Evolutionary conservation across 35 echinoderm and acorn worm genomes (phyloP), one percentile per base, ranked within the genome.

Genomic region (Amphiura filiformis): DNA sequence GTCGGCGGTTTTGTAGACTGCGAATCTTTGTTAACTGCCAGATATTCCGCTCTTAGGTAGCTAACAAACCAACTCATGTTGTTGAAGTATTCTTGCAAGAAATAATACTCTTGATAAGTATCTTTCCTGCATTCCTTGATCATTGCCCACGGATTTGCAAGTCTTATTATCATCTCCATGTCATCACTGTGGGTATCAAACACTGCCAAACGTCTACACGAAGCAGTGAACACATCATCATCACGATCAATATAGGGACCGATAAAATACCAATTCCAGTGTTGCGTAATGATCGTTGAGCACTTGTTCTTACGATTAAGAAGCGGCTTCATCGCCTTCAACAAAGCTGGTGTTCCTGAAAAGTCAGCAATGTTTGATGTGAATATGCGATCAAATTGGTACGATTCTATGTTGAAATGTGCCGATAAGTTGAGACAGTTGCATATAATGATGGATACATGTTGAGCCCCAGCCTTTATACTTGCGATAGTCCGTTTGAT

Each of bases 21-120:
- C n/a, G n/a, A n/a, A 47, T 4, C 5, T 26, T 70, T n/a, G 26
- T 11, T 70, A 30, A 11, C 7, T 41, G 86, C 86, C 52, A 88
- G 23, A n/a, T 56, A 36, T 31, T 37, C 77, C 22, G 76, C 86
- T 36, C 77, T 75, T 80, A 88, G n/a, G 14, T 80, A 80, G 35
- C 32, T 78, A 1, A 79, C 23, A 34, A 88, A 88, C 39, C 52
- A 78, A 36, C 34, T 37, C 18, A 36, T 80, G 61, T 78, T 80
- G 41, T 88, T 37, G 34, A 36, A 56, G 49, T 88, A 88, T 36
- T 88, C 86, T 88, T 80, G 23, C 40, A 49, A 36, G 38, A 35
- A 31, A 47, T 40, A 75, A 22, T 1, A 22, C 15, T 37, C 17
- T 23, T n/a, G n/a, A n/a, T n/a, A n/a, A n/a, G n/a, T n/a, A n/a